Evolutionary conservation across 2,797 vertebrate genomes (phyloP), one percentile per base, ranked within the genome.

Genomic region (Manis javanica): DNA sequence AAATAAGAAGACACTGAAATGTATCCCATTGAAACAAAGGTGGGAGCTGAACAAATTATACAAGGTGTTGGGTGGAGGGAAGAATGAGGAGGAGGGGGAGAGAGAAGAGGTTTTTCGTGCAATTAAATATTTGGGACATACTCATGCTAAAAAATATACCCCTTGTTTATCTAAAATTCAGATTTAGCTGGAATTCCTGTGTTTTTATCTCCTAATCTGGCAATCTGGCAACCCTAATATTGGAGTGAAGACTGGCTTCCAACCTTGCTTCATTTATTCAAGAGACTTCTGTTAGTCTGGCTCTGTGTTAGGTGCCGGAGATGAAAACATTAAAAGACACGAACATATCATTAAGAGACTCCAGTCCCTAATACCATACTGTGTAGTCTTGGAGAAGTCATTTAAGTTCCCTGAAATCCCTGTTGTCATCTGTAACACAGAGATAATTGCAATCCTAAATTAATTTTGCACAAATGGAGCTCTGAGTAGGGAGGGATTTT

Each of bases 81-180:
- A 11, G 46, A 46, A 46, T 2, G 46, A 46, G 68, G 8, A 24
- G 39, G 31, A 29, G 39, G 37, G 15, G 11, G 10, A 71, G 29
- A 66, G 18, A 64, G 14, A 71, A 78, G 55, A 68, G 26, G 16
- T 63, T 85, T 92, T 49, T 13, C 11, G 16, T 86, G 53, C 61
- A 61, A 55, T 85, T 42, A 51, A 63, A 81, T 79, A 68, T 18
- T 85, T 90, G 24, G 24, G 31, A 61, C 46, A 93, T 46, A 72
- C 3, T 75, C 71, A 81, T 29, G 46, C 31, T 87, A 77, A 87
- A 94, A 95, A 46, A 77, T 37, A 8, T 31, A 74, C 39, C 21
- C 31, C 14, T 92, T 37, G 12, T 77, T 88, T 68, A 87, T 79
- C 31, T 92, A 68, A 92, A 94, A 92, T 69, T 83, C 39, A 92